phyloP scores from a whole-genome alignment of 53 echinoderm and acorn worm species.

The Patiria pectinifera region DNA sequence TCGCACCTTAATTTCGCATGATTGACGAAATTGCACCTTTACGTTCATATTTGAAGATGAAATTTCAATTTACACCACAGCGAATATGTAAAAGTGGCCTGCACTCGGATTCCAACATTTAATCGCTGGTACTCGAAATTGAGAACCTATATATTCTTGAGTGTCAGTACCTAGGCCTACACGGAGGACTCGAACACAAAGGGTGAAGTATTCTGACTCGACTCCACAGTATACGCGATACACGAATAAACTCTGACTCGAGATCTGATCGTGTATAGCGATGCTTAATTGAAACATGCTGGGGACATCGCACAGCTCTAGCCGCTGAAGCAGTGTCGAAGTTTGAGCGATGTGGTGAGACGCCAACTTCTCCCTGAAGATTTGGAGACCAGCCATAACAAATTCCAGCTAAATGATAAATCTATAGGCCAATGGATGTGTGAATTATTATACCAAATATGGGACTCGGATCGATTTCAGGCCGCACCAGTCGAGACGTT shows the following conservation, averaged over 20 bases:
- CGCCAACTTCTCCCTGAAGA: conserved; percentile 60
- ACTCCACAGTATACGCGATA: neutral
- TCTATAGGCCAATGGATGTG: conserved; percentile 34
- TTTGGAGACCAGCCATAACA: conserved; percentile 54
- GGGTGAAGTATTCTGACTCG: too few relatives aligned
- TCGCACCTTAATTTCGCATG: too few relatives aligned
- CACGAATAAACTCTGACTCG: neutral
- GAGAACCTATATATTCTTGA: too few relatives aligned
- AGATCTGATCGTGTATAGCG: neutral
- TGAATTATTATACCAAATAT: conserved; percentile 47
- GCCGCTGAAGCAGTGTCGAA: conserved; percentile 1
- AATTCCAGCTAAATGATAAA: conserved; percentile 54
- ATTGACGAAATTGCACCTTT: too few relatives aligned
- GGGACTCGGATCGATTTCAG: conserved; percentile 31
- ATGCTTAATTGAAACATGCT: neutral
- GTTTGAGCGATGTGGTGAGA: neutral
- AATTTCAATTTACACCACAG: too few relatives aligned
- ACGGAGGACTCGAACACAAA: too few relatives aligned
- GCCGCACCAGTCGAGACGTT: neutral
- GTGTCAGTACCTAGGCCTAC: too few relatives aligned
- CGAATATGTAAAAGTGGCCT: too few relatives aligned
- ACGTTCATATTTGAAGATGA: too few relatives aligned
- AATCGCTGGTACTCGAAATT: too few relatives aligned
- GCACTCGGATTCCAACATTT: too few relatives aligned
- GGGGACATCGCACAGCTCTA: neutral